Evolutionary conservation across 2,797 vertebrate genomes (phyloP).

Genomic region (Fundulus diaphanus): DNA sequence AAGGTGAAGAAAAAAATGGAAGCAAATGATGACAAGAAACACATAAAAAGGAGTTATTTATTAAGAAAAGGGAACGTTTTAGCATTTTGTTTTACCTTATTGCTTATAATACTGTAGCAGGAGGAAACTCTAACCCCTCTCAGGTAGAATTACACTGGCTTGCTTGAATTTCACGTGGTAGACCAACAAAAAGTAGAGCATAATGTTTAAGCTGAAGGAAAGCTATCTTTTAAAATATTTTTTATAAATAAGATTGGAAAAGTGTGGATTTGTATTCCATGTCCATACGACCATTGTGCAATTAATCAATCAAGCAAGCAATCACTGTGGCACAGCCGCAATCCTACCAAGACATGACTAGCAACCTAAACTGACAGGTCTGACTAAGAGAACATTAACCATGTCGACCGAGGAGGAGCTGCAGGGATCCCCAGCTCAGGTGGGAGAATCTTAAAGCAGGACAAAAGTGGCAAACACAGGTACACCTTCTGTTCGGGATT

Average conservation of each 20-base stretch:
- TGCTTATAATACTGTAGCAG: not conserved
- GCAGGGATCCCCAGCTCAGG: no score
- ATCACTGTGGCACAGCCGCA: no score
- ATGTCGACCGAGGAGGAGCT: no score
- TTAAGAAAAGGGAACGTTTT: slow-evolving; percentile 1
- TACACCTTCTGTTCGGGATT: no score
- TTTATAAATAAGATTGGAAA: not conserved
- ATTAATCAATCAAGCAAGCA: no score
- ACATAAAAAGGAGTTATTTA: slow-evolving; percentile 54
- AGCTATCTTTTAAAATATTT: not conserved
- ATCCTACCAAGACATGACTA: no score
- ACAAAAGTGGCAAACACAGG: no score
- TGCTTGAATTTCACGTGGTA: not conserved
- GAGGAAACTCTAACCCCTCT: not conserved
- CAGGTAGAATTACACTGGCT: slow-evolving; percentile 1
- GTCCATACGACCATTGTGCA: no score
- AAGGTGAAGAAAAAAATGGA: slow-evolving; percentile 70
- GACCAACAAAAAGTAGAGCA: not conserved
- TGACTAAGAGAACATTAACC: no score
- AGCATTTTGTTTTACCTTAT: not conserved
- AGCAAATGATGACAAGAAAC: slow-evolving; percentile 26
- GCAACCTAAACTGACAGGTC: no score
- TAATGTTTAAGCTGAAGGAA: not conserved
- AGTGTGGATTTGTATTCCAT: not conserved
- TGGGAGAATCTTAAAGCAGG: no score